Evolutionary conservation across 2,797 vertebrate species (phyloP).

Genomic region (Hafferia zeledoni): DNA sequence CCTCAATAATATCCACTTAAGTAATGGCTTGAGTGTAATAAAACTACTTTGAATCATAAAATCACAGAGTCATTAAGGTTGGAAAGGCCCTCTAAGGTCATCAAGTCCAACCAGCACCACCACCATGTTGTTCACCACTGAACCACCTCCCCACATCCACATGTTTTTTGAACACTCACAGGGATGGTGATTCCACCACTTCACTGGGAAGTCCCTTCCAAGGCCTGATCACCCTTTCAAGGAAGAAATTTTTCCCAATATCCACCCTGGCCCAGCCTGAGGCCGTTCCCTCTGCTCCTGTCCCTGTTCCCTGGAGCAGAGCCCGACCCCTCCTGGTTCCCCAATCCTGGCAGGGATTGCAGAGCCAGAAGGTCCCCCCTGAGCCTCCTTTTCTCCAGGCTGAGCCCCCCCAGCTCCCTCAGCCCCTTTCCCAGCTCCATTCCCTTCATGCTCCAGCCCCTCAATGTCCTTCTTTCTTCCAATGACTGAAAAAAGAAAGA

Average conservation of each 20-base stretch:
- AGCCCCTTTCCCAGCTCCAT: neutral
- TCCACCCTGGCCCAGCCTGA: accelerated
- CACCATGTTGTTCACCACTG: neutral
- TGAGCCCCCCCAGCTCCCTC: neutral
- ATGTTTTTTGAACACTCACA: accelerated
- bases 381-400: neutral
- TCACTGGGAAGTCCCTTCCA: neutral
- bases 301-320: neutral
- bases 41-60: neutral
- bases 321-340: neutral
- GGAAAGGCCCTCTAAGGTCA: neutral
- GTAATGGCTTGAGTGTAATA: neutral
- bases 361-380: neutral
- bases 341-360: neutral
- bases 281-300: accelerated
- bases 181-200: neutral
- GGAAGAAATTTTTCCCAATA: no score
- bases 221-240: neutral
- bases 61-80: neutral
- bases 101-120: neutral
- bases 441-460: neutral
- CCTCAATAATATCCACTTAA: neutral
- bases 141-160: neutral
- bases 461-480: neutral
- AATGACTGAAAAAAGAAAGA: neutral